Percentiles rank a stretch among this genome's conserved stretches.
These are phyloP conservation scores for Callaeas wilsoni DNA, from an alignment of 2,113 vertebrate species.

Conservation along the genomic window DNA sequence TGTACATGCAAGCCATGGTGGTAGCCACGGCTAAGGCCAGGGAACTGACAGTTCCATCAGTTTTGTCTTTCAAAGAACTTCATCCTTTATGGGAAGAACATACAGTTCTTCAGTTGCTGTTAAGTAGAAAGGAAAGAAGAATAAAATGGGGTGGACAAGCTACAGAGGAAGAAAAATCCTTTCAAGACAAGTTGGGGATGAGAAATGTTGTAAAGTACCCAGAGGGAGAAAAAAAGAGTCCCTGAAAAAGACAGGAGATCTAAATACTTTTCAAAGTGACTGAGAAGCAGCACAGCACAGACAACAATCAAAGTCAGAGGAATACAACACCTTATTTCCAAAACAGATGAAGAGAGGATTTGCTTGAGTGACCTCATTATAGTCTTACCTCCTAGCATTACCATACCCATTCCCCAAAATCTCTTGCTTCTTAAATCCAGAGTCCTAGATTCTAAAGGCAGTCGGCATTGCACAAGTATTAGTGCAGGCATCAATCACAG, in stretches of 20 bases:
- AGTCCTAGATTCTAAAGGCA: background rate
- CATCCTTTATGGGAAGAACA: background rate
- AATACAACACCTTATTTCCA: background rate
- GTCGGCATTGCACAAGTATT: rapidly evolving
- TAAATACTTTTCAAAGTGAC: background rate
- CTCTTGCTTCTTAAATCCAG: background rate
- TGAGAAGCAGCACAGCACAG: background rate
- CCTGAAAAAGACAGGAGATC: background rate
- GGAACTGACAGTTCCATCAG: background rate
- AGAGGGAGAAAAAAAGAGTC: background rate
- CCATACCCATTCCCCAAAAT: background rate
- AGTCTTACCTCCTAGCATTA: background rate
- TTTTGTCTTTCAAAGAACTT: background rate
- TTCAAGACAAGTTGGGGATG: background rate
- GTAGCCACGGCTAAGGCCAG: background rate
- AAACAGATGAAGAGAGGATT: background rate
- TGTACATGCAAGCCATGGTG: background rate
- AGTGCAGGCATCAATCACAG: background rate
- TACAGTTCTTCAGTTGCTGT: background rate
- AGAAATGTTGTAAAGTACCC: background rate
- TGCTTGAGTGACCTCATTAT: background rate
- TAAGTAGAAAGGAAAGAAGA: background rate
- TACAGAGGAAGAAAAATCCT: background rate
- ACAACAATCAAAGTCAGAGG: background rate
- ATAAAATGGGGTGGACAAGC: background rate